phyloP scores from a whole-genome alignment of 2,888 invertebrate genomes.

The Polydesmus complanatus region DNA sequence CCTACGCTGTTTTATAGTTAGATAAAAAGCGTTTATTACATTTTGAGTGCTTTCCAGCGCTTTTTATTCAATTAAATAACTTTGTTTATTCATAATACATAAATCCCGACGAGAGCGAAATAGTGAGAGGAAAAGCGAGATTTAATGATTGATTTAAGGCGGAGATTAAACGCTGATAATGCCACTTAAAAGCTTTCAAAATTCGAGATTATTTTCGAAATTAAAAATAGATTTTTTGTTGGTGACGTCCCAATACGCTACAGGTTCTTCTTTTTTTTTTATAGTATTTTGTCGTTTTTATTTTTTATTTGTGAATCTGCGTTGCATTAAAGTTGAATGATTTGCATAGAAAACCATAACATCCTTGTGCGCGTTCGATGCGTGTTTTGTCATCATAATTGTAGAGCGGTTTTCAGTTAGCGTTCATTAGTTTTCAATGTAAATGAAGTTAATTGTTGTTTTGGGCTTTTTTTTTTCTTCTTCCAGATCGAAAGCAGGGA shows the following conservation, averaged over 20 bases:
- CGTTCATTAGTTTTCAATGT: too few species aligned
- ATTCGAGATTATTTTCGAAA: background rate
- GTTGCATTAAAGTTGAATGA: too few species aligned
- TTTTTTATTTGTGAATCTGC: background rate
- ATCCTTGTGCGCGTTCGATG: too few species aligned
- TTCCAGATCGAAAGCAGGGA: constrained; percentile 13
- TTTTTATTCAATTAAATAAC: background rate
- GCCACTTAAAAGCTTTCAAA: too few species aligned
- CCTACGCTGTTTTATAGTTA: background rate
- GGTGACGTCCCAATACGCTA: background rate
- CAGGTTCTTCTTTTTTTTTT: background rate
- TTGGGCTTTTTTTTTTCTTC: background rate
- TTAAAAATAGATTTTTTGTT: background rate
- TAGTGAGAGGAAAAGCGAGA: too few species aligned
- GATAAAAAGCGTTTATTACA: background rate
- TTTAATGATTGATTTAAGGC: too few species aligned
- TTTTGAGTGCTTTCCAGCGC: background rate
- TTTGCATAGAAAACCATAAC: too few species aligned
- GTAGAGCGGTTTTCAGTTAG: too few species aligned
- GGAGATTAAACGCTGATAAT: too few species aligned
- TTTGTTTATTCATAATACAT: background rate
- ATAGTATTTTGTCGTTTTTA: background rate
- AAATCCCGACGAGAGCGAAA: too few species aligned
- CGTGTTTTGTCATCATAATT: too few species aligned
- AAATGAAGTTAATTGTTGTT: background rate